Conservation (phyloP, 2,797 vertebrate species). For the Thunnus albacares region DNA sequence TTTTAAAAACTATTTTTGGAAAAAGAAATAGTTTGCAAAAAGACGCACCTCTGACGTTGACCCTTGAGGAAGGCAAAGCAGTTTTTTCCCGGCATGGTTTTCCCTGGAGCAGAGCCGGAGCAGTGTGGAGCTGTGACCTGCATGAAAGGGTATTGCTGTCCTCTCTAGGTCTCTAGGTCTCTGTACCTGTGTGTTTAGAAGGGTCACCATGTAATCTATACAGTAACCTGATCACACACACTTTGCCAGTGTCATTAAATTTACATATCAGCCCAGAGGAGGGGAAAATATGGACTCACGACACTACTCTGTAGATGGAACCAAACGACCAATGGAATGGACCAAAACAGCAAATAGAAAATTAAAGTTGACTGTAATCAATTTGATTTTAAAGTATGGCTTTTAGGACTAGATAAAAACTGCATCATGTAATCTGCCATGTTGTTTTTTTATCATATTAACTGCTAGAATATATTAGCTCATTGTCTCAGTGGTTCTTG, state of each 20-base stretch:
- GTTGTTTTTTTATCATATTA: neutral
- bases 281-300: slow-evolving; percentile 70
- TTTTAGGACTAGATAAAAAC: neutral
- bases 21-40: slow-evolving; percentile 26
- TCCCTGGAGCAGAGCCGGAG: slow-evolving; percentile 62
- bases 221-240: slow-evolving; percentile 87
- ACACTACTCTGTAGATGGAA: slow-evolving; percentile 37
- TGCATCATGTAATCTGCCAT: neutral
- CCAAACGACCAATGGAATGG: slow-evolving; percentile 21
- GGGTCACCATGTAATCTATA: slow-evolving; percentile 88
- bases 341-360: neutral
- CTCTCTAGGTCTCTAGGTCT: slow-evolving; percentile 73
- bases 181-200: slow-evolving; percentile 72
- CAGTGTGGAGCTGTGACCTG: slow-evolving; percentile 66
- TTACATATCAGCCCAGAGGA: slow-evolving; percentile 84
- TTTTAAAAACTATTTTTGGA: neutral
- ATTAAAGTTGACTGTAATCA: neutral
- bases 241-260: slow-evolving; percentile 89
- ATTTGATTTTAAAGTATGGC: neutral
- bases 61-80: slow-evolving; percentile 85
- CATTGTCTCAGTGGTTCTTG: neutral
- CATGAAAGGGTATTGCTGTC: slow-evolving; percentile 66
- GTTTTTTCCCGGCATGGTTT: slow-evolving; percentile 83
- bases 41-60: slow-evolving; percentile 81
- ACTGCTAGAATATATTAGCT: neutral